Conservation (phyloP, 2,888 invertebrate genomes). For the Agrotis exclamationis region DNA sequence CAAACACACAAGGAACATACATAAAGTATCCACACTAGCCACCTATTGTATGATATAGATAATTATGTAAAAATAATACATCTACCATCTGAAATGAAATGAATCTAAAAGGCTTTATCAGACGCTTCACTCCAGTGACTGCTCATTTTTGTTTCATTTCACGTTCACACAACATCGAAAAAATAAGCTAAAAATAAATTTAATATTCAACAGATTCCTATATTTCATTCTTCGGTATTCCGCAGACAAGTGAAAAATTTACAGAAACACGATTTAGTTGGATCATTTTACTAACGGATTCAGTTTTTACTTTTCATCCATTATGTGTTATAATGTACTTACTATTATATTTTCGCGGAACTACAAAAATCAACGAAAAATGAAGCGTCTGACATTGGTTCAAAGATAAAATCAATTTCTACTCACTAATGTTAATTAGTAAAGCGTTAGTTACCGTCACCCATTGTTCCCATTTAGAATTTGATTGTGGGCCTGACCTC, state of each 20-base stretch:
- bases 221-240: too few species aligned
- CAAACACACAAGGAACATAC: background rate
- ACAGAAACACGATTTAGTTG: background rate
- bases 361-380: background rate
- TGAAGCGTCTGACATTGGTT: background rate
- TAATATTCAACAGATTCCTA: too few species aligned
- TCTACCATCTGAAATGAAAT: background rate
- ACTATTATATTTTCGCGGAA: too few species aligned
- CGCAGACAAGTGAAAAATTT: too few species aligned
- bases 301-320: background rate
- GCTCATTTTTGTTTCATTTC: background rate
- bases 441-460: conserved; percentile 58
- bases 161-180: background rate
- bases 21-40: conserved; percentile 5
- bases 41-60: conserved; percentile 13
- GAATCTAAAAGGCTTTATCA: conserved; percentile 1
- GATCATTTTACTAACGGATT: background rate
- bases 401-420: background rate
- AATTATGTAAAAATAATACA: background rate
- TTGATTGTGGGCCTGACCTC: conserved; percentile 81
- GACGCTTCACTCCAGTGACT: background rate
- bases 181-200: too few species aligned
- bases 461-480: conserved; percentile 65
- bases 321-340: background rate
- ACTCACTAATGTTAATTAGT: conserved; percentile 38